These are phyloP conservation scores for Mus spicilegus DNA, from an alignment of 2,113 vertebrate genomes.

Conservation along the genomic window DNA sequence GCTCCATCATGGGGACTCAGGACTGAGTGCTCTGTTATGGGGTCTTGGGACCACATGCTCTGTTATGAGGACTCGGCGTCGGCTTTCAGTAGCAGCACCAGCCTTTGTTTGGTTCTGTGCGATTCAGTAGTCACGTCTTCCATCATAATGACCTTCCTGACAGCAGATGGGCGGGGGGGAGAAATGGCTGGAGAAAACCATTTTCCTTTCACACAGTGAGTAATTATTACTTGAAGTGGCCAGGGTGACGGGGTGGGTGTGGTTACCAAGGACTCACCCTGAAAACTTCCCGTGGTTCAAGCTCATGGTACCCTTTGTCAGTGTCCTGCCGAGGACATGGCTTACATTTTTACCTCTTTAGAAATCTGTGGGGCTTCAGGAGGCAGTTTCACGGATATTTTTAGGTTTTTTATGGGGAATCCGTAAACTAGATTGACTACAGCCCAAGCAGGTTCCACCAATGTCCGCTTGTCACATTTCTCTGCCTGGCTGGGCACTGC, in stretches of 20 bases:
- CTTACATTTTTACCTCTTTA: slow-evolving; percentile 15
- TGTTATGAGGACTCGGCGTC: background rate
- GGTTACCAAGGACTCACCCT: background rate
- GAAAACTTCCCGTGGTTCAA: slow-evolving; percentile 50
- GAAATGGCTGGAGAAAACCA: slow-evolving; percentile 80
- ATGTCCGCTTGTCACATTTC: background rate
- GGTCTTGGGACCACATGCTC: background rate
- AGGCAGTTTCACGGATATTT: background rate
- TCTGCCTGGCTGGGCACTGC: background rate
- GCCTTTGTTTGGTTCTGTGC: slow-evolving; percentile 59
- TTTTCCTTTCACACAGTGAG: slow-evolving; percentile 83
- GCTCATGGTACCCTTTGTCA: background rate
- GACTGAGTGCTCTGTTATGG: background rate
- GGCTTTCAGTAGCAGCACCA: background rate
- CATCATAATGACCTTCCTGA: slow-evolving; percentile 83
- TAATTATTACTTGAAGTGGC: slow-evolving; percentile 82
- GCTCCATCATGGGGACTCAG: background rate
- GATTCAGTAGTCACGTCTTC: slow-evolving; percentile 74
- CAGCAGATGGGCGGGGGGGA: slow-evolving; percentile 69
- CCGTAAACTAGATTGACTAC: background rate
- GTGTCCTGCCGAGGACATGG: slow-evolving; percentile 12
- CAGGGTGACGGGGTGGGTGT: slow-evolving; percentile 70
- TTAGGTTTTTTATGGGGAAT: slow-evolving; percentile 2
- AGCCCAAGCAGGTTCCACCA: background rate
- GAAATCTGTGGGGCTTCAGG: background rate